Conservation (phyloP, 1,140 invertebrate genomes). For the Thaumetopoea pityocampa region DNA sequence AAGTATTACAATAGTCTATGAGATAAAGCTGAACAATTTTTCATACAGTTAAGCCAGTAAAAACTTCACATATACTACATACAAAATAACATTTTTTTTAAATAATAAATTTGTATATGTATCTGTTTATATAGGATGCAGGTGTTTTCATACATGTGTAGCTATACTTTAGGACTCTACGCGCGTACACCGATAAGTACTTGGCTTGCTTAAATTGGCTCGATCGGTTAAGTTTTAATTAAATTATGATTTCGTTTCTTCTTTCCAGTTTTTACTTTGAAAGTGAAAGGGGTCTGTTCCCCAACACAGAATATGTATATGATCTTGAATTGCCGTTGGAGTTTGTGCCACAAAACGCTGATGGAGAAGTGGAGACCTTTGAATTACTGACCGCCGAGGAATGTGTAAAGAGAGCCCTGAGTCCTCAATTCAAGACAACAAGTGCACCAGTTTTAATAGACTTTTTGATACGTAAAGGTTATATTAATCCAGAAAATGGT, state of each 20-base stretch:
- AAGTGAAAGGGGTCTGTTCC: constrained; percentile 93
- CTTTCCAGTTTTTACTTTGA: constrained; percentile 90
- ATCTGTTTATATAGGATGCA: too few species aligned
- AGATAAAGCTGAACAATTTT: too few species aligned
- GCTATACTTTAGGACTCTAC: too few species aligned
- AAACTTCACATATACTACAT: too few species aligned
- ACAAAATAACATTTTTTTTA: too few species aligned
- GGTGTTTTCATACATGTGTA: too few species aligned
- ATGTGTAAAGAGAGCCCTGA: constrained; percentile 86
- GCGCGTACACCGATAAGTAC: too few species aligned
- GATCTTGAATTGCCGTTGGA: constrained; percentile 93
- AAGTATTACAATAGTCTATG: too few species aligned
- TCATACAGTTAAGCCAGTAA: too few species aligned
- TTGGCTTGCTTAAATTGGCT: too few species aligned
- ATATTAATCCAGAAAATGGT: constrained; percentile 93
- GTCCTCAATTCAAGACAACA: constrained; percentile 93
- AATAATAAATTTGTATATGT: too few species aligned
- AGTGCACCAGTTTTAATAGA: constrained; percentile 93
- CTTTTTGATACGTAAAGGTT: constrained; percentile 93
- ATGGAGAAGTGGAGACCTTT: constrained; percentile 95
- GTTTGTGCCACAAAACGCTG: constrained; percentile 92
- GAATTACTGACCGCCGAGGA: constrained; percentile 88
- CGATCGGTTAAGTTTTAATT: too few species aligned
- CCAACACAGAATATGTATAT: constrained; percentile 96
- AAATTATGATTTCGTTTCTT: constrained; percentile 9